Conservation (phyloP, 1,140 invertebrate genomes). For the Drosophila subpulchrella region DNA sequence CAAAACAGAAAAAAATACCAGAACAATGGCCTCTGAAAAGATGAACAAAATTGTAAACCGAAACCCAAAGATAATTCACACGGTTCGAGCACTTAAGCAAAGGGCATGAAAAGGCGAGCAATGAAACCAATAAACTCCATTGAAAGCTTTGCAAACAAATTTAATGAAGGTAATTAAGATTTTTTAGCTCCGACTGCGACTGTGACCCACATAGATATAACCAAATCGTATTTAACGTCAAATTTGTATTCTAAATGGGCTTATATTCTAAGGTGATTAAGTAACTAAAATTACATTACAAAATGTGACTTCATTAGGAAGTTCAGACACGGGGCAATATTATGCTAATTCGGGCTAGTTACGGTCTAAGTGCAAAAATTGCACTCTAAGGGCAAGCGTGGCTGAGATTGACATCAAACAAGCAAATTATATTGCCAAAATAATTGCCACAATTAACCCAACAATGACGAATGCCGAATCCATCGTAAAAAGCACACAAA, state of each 20-base stretch:
- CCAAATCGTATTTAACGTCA: neutral
- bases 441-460: conserved; percentile 51
- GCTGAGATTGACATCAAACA: conserved; percentile 38
- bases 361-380: conserved; percentile 31
- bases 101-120: conserved; percentile 44
- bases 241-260: conserved; percentile 2
- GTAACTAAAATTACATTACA: conserved; percentile 32
- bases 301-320: conserved; percentile 54
- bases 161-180: conserved; percentile 62
- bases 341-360: conserved; percentile 52
- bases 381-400: conserved; percentile 33
- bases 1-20: conserved; percentile 52
- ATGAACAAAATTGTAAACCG: conserved; percentile 50
- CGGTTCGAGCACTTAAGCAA: conserved; percentile 42
- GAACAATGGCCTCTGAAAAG: conserved; percentile 46
- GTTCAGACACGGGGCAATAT: conserved; percentile 44
- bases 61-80: conserved; percentile 65
- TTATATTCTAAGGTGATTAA: conserved; percentile 1
- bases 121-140: conserved; percentile 41
- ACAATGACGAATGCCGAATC: conserved; percentile 34
- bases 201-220: conserved; percentile 43
- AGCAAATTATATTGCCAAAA: conserved; percentile 45
- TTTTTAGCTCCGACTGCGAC: conserved; percentile 15
- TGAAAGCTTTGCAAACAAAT: conserved; percentile 38
- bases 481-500: conserved; percentile 38